phyloP scores from a whole-genome alignment of 1,140 invertebrate species.

The Sinonovacula constricta region DNA sequence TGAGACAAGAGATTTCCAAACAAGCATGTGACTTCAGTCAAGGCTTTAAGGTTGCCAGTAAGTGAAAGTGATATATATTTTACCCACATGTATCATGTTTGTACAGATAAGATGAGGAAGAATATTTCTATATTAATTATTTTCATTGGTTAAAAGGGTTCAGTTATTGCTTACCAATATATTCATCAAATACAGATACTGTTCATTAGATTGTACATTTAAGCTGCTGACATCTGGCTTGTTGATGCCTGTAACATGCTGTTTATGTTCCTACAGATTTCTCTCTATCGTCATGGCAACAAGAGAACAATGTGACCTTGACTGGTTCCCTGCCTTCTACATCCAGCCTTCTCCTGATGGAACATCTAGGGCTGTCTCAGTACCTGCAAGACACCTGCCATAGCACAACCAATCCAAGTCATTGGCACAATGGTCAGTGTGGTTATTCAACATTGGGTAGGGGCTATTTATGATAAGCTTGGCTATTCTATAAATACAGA shows the following conservation, averaged over 20 bases:
- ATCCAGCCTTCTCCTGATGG: background rate
- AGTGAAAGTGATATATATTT: too few species aligned
- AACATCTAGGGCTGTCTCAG: background rate
- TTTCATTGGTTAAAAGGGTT: background rate
- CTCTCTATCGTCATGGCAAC: background rate
- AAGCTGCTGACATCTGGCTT: background rate
- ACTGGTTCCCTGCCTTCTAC: background rate
- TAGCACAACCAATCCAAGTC: background rate
- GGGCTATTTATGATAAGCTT: too few species aligned
- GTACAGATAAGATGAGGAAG: background rate
- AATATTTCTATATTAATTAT: background rate
- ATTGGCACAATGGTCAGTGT: background rate
- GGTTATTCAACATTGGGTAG: too few species aligned
- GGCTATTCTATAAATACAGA: too few species aligned
- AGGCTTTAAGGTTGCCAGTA: too few species aligned
- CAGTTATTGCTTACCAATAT: too few species aligned
- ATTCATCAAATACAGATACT: too few species aligned
- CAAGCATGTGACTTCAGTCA: too few species aligned
- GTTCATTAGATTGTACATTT: background rate
- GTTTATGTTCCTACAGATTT: background rate
- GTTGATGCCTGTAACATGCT: background rate
- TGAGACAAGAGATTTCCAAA: too few species aligned
- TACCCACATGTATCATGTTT: too few species aligned
- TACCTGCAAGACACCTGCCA: background rate
- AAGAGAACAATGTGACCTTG: background rate